Evolutionary conservation across 64 coral and sea anemone genomes (phyloP), one percentile per base, ranked within the genome.

Genomic region (Actinia equina): DNA sequence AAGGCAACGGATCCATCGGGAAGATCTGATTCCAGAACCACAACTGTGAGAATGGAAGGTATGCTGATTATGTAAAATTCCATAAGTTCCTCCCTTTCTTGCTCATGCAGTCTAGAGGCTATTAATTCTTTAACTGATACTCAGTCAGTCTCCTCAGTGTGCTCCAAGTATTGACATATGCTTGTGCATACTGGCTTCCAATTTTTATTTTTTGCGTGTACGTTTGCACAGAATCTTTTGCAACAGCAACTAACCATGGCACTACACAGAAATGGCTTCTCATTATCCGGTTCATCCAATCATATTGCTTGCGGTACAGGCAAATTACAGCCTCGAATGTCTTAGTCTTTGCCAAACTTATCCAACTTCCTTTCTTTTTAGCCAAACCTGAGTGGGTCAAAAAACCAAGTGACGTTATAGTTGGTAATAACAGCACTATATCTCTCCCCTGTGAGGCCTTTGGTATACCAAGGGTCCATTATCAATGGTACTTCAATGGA

Each of bases 321-420:
- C 46, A 8, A 49, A 49, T 49, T 37, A 37, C 30, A 37, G 46
- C 7, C 46, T 49, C 46, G 46, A 49, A 49, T 1, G 46, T 49
- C 46, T 37, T 37, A 37, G 7, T 49, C 15, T 57, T 16, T 57
- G 10, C 13, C 15, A 2, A 14, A 57, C 55, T 57, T 57, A 57
- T 57, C 15, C 13, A 16, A 12, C 55, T 65, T n/a, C 44, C 27
- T 78, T n/a, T 1, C 12, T 49, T 81, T 85, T 0, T 54, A 96
- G 94, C 94, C 37, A 96, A 96, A 81, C 94, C 94, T 2, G 94
- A 96, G 71, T 96, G 94, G 94, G 77, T 93, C 42, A 86, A 44
- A n/a, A 88, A 82, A 27, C 94, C 94, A 85, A 65, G 56, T 71
- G 88, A 96, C 51, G 86, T 80, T 1, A 93, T 85, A 62, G 65